A percentile compares a stretch with the other conserved stretches of the same genome.
Conservation (phyloP, 2,797 vertebrate species). For the Rhinella marina region DNA sequence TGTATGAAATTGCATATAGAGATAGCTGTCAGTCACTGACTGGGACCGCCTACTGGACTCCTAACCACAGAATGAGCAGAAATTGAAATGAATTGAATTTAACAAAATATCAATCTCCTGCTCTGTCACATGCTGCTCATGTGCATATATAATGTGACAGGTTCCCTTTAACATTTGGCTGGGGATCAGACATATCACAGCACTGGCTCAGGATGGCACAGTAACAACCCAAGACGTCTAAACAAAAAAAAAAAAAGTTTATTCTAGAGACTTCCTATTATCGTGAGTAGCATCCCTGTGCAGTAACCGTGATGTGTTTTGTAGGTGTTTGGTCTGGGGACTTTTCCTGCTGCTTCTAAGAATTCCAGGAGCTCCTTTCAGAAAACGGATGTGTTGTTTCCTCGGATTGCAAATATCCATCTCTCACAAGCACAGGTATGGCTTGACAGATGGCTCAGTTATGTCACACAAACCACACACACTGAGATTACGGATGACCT, state of each 20-base stretch:
- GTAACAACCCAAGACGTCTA: background rate
- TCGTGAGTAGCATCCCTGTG: background rate
- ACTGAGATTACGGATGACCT: too few species aligned
- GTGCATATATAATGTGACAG: too few species aligned
- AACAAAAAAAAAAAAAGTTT: background rate
- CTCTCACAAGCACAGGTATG: slow-evolving; percentile 90
- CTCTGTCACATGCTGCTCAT: too few species aligned
- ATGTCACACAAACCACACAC: background rate
- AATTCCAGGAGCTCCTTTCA: slow-evolving; percentile 77
- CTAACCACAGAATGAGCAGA: too few species aligned
- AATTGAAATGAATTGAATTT: too few species aligned
- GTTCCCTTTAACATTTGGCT: background rate
- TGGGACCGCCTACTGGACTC: too few species aligned
- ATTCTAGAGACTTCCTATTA: background rate
- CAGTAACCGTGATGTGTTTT: slow-evolving; percentile 46
- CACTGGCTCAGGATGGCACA: background rate
- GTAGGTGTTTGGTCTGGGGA: slow-evolving; percentile 90
- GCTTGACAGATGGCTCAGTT: background rate
- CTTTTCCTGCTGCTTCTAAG: slow-evolving; percentile 78
- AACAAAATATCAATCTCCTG: too few species aligned
- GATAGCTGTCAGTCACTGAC: too few species aligned
- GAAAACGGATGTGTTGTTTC: slow-evolving; percentile 83
- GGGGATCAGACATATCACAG: background rate
- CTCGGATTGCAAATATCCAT: slow-evolving; percentile 91
- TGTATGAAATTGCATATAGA: too few species aligned